Evolutionary conservation across 2,888 invertebrate genomes (phyloP), one percentile per base, ranked within the genome.

Genomic region (Leptinotarsa juncta): DNA sequence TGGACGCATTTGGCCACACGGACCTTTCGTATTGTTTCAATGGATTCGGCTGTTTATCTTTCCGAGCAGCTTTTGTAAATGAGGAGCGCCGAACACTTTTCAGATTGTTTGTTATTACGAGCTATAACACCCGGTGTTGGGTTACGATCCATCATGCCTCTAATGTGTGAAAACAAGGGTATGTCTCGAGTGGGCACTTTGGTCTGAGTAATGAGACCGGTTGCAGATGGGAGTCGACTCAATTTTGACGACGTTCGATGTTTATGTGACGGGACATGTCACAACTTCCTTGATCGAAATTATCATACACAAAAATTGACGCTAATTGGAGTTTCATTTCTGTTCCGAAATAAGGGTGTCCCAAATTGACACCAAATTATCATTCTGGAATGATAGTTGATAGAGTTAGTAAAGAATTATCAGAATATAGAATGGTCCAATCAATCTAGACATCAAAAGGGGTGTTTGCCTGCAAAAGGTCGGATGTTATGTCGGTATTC

Each of bases 1-100:
- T 69, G 69, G 69, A 48, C 23, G 69, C 69, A 69, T 50, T 57
- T 69, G 69, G 57, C 57, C 50, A n/a, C 51, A 60, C 49, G 60
- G 57, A 42, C 57, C 57, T 48, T 57, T 69, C 69, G 57, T 69
- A 69, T 69, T 69, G 69, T 69, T 69, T 69, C 69, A 69, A 15
- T 26, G 69, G 69, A 69, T 57, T 69, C 69, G 57, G 57, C 10
- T 62, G 62, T 62, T 62, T 62, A 62, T 62, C n/a, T 62, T 60
- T 62, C 62, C 15, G n/a, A 62, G 12, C n/a, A 18, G 57, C 57
- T 60, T 69, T 67, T 69, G 57, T 69, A 60, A 49, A 68, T 57
- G 57, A 69, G 55, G 48, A 48, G 53, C 68, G 55, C 42, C 69
- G 57, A 69, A 69, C 57, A 69, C 69, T 69, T 69, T 69, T 69